Base-by-base conservation (phyloP, 2,797 vertebrate species). In the Anabas testudineus region DNA sequence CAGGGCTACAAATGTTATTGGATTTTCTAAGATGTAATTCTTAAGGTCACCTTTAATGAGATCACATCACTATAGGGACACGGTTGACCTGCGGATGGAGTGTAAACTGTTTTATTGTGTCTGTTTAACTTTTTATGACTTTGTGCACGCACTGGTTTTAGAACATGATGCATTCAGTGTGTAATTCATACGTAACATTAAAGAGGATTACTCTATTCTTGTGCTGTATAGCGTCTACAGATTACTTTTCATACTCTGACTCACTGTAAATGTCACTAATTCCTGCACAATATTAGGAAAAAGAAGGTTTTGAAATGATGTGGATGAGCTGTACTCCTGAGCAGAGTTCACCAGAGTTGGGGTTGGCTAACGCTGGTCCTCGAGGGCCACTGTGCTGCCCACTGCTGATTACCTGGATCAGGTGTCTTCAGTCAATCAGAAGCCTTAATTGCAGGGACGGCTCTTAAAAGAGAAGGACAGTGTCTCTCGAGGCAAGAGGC, bases 41-140 rank as follows among this genome's bases (percentile, higher is more conserved):
- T 58, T 28, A 24, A 60, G 48, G 71, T 76, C 61, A 42, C 7
- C 15, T 41, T 66, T 66, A 16, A 79, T 28, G 3, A 55, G 32
- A 65, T 58, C 15, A 13, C 24, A 16, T 66, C 7, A 1, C 2
- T 8, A 16, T 53, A 2, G 28, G 13, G 43, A 64, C 26, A 36
- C 1, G 2, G 6, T 52, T 2, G n/a, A n/a, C 19, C 16, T 34
- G 13, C 51, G 15, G 34, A 26, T 1, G 30, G 8, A 1, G 1
- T 7, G 46, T 4, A n/a, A 41, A 18, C 3, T 12, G 1, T 30
- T 52, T 36, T 13, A 22, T 49, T 48, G 13, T 1, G 7, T 39
- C 13, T 39, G 19, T 16, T 18, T 19, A 26, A 42, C 30, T 10
- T 78, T 54, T 53, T 49, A 3, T 22, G 13, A 4, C 24, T 48